These are phyloP conservation scores for Schlechtendalia chinensis DNA, from an alignment of 1,140 invertebrate genomes.

Conservation along the genomic window DNA sequence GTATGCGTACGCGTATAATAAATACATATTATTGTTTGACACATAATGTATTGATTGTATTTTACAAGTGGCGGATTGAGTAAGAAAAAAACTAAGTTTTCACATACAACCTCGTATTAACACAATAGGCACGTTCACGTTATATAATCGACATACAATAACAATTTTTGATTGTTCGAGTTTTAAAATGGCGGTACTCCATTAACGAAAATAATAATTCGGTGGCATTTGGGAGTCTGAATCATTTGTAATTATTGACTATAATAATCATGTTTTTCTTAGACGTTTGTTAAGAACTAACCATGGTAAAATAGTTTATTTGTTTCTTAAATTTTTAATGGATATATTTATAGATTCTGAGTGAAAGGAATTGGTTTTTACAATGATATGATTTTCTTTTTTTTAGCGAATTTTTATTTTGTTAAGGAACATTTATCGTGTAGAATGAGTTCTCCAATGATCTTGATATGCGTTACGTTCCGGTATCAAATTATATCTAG, in stretches of 20 bases:
- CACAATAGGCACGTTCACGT: conserved; percentile 29
- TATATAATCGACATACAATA: conserved; percentile 8
- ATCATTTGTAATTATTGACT: background rate
- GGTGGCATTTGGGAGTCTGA: background rate
- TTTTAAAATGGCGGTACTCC: background rate
- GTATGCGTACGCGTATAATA: background rate
- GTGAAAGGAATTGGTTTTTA: no score
- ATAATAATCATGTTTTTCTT: background rate
- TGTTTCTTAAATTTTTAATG: background rate
- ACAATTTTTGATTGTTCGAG: background rate
- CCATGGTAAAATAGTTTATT: background rate
- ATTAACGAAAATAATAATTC: background rate
- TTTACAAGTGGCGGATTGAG: background rate
- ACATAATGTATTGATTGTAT: background rate
- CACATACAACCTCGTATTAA: background rate
- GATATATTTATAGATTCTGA: no score
- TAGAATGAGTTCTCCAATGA: no score
- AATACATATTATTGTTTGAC: background rate
- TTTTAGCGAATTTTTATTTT: no score
- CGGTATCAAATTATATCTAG: no score
- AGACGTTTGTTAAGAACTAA: background rate
- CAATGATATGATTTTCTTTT: no score
- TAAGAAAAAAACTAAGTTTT: conserved; percentile 9
- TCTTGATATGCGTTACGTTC: no score
- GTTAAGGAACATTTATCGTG: no score